Evolutionary conservation across 2,888 invertebrate genomes (phyloP), one percentile per base, ranked within the genome.

Genomic region (Brachycybe producta): DNA sequence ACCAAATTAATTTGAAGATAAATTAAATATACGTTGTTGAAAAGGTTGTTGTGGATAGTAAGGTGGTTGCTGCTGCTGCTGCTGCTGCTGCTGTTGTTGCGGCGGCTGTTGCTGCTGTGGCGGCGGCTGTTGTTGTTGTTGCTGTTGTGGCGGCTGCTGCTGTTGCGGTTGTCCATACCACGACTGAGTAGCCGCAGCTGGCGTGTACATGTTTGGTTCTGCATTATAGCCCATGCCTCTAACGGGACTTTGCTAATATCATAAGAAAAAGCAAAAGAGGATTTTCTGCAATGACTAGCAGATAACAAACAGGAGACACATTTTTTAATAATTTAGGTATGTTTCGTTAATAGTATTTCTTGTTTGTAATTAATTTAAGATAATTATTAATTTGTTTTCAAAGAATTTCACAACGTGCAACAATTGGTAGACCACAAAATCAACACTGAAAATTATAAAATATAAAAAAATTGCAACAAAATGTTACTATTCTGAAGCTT

Each of bases 1-100:
- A 35, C 26, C 34, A 44, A 23, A 27, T 24, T 5, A 7, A 36
- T 35, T 34, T 45, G 32, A 30, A 30, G n/a, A 30, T n/a, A 30
- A n/a, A 30, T 30, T 32, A 38, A 28, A 52, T 46, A 49, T 53
- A 49, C 39, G 51, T 42, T 47, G 46, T 35, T 43, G 46, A 26
- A 54, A 45, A 19, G 43, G 30, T 28, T 49, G 58, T 42, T 60
- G 59, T 26, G 54, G 57, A 52, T 60, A 60, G 30, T 71, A 65
- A 32, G 70, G 65, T 28, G 67, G 65, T 57, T 72, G 73, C 42
- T 72, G 67, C 2, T 70, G 69, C 57, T 72, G 73, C 55, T 69
- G 68, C 52, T 69, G 62, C 53, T 71, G 73, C 56, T 70, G 66
- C 57, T 62, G 56, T 54, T 52, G 71, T 65, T 61, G 60, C 46